Conservation (phyloP, 2,888 invertebrate genomes). For the Leptarthrus brevirostris region DNA sequence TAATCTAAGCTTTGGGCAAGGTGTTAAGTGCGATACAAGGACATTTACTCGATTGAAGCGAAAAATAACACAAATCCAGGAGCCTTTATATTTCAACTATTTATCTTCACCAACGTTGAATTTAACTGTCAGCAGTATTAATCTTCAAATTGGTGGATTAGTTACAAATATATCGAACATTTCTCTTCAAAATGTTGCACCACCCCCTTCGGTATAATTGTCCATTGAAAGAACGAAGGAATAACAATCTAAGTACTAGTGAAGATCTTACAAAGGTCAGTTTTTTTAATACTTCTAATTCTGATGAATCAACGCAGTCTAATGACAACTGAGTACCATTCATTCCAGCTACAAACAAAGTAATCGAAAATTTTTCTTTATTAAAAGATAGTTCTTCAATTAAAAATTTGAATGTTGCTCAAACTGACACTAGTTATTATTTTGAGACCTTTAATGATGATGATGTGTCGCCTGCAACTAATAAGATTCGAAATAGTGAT, state of each 20-base stretch:
- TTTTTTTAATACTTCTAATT: conserved; percentile 28
- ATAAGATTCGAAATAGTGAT: neutral
- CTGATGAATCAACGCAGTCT: neutral
- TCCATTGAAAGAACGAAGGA: conserved; percentile 64
- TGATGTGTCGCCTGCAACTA: neutral
- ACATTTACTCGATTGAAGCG: conserved; percentile 66
- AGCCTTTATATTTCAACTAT: conserved; percentile 62
- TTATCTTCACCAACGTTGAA: conserved; percentile 11
- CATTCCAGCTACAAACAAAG: conserved; percentile 54
- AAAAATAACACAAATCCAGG: conserved; percentile 62
- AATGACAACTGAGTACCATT: neutral
- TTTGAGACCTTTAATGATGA: neutral
- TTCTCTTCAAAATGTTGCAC: conserved; percentile 65
- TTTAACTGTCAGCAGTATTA: conserved; percentile 56
- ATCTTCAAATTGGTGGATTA: conserved; percentile 65
- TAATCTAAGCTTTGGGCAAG: too few relatives aligned
- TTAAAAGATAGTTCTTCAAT: conserved; percentile 64
- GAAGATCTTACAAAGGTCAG: conserved; percentile 61
- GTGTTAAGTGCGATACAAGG: conserved; percentile 64
- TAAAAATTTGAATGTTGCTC: conserved; percentile 65
- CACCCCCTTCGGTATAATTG: conserved; percentile 64
- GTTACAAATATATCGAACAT: conserved; percentile 66
- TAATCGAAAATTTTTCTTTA: conserved; percentile 63
- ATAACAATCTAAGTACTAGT: conserved; percentile 65
- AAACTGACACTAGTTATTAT: conserved; percentile 61